Base-by-base conservation (phyloP, 2,888 invertebrate species). In the Bellardia bayeri region DNA sequence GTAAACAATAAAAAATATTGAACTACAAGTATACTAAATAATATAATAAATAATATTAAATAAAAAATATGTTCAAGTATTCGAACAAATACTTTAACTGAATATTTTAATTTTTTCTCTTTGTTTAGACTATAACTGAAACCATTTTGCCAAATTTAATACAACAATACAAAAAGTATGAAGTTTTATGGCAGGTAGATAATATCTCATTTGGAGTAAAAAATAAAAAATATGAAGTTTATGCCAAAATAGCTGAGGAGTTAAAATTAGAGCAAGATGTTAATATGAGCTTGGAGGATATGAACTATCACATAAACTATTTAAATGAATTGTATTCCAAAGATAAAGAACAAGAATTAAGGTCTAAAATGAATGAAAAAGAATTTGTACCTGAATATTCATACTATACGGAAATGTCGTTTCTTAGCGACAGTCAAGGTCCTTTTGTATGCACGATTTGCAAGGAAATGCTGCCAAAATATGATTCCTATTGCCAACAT, bases 301-400 rank as follows among this genome's bases (percentile, higher is more conserved):
- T 86, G 9, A 82, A 79, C 37, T 71, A 82, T n/a, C 86, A 82
- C 11, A 76, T 86, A 0, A 82, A 86, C 51, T 79, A 86, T 69
- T 37, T 86, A 37, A 86, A 86, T 69, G 82, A 82, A 37, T 51
- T 86, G 16, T 86, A 86, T 66, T 82, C 78, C 0, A 74, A 82
- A 45, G 82, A 86, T 42, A 86, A 74, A 40, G 78, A 82, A n/a
- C 68, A 56, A 13, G 82, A 86, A 56, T n/a, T 86, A 30, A 82
- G 69, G 66, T 82, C 74, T 40, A 76, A 63, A 37, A 23, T 54
- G 66, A 68, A 79, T 2, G 49, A 72, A 14, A 66, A 11, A 1
- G 61, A 56, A 40, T 86, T 82, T 82, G 61, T 58, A 42, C 86
- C 86, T 11, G 54, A 51, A 61, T 82, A 42, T 40, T 33, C 79